Evolutionary conservation across 2,888 invertebrate genomes (phyloP), one percentile per base, ranked within the genome.

Genomic region (Chrysodeixis includens): DNA sequence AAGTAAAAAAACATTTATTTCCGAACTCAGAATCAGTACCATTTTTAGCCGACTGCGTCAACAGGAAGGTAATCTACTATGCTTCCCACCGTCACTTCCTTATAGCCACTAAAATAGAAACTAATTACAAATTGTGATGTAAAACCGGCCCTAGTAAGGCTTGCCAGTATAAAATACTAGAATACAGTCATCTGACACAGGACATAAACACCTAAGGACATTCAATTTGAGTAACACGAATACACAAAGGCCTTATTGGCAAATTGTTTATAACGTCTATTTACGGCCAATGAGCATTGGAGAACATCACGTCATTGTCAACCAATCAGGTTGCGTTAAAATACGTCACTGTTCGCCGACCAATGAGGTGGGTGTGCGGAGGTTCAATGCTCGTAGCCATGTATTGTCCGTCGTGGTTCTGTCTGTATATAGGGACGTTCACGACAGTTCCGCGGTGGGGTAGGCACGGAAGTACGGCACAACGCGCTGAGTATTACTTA

Each of bases 401-500:
- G n/a, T n/a, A 16, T 6, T 9, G 62, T 52, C 57, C 74, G 71
- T 59, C 71, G 22, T 53, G 51, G 60, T 49, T 20, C 61, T 69
- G 22, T 53, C 40, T 22, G 9, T 12, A 16, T 20, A 20, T 20
- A 20, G 53, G 18, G 40, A 54, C 8, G 22, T 32, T 73, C 68
- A 73, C 68, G 73, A 59, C 62, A 46, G 20, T 56, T 57, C 58
- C 58, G 57, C 53, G 26, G 76, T 60, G 71, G 67, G 68, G 67
- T 53, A 69, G 69, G 63, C 67, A 66, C 71, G 56, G 57, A 63
- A 58, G 66, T 69, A 60, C 65, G 59, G 44, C 64, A 73, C 91
- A 91, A 92, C 92, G 86, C 93, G 85, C 88, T 90, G 93, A 93
- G 93, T 93, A 92, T 93, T 88, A 82, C 83, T 75, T 81, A 82